phyloP scores from a whole-genome alignment of 1,140 invertebrate species.

The Anoplolepis gracilipes region DNA sequence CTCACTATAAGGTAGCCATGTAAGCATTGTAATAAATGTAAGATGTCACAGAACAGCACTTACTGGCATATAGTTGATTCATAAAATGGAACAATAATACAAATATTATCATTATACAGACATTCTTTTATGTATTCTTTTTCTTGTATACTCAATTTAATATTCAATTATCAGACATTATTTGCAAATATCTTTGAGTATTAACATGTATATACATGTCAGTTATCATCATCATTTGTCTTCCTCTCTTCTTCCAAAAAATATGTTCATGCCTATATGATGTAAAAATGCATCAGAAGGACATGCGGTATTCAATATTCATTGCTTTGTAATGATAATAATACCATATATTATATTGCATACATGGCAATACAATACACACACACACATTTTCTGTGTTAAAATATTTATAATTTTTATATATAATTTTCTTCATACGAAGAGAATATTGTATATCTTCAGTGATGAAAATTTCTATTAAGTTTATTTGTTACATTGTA shows the following conservation, averaged over 20 bases:
- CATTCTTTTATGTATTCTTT: neutral
- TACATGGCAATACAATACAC: neutral
- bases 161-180: constrained; percentile 1
- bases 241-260: neutral
- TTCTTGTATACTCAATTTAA: neutral
- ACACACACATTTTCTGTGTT: neutral
- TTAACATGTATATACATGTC: neutral
- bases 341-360: neutral
- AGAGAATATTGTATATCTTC: neutral
- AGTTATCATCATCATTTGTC: neutral
- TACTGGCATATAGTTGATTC: no score
- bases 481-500: neutral
- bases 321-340: neutral
- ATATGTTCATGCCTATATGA: neutral
- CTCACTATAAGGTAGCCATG: no score
- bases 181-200: constrained; percentile 2
- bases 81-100: no score
- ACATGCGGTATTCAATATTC: neutral
- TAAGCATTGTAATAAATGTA: no score
- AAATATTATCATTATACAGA: no score
- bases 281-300: neutral
- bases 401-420: neutral
- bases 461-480: neutral
- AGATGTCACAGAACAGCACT: no score
- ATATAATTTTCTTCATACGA: neutral